Evolutionary conservation across 2,113 vertebrate genomes (phyloP), one percentile per base, ranked within the genome.

Genomic region (Seriola aureovittata): DNA sequence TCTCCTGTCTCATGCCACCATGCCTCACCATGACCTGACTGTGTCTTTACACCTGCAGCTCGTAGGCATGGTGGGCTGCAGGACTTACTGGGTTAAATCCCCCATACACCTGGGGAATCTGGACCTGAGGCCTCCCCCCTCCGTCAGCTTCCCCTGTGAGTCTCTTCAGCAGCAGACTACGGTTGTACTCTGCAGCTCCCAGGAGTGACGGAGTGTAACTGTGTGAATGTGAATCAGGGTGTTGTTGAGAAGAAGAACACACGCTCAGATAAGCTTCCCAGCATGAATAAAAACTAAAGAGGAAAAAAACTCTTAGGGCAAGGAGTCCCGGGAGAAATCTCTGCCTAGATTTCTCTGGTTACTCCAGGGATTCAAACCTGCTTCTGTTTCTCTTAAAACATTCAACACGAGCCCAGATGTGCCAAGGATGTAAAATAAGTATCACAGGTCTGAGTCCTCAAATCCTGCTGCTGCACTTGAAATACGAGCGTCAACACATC

Each of bases 201-300:
- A 78, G 68, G 76, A 81, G 88, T 71, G 81, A 87, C 44, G 10
- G 1, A 68, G 85, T 25, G 71, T 66, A 87, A 78, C 65, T 14
- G 73, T 80, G 84, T 71, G 88, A 89, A 85, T 89, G 78, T 85
- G 75, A 87, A 87, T 80, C 72, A 34, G 72, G 75, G 5, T 63
- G 77, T 64, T 82, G 82, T 80, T 80, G 68, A 75, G 85, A 85
- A 69, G 58, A 64, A 23, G 50, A 36, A 69, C 81, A 54, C 71
- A 14, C 5, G 40, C 82, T 87, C 80, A 60, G 71, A 85, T 36
- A 21, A 88, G 73, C 77, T 63, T 68, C 82, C 14, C 29, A 13
- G 52, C 73, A 75, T 72, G 74, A 68, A 78, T 76, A 74, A 80
- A 78, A 80, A 59, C 23, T 29, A 25, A 73, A 70, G 40, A 75